Conservation (phyloP, 2,113 vertebrate genomes). For the Oreamnos americanus region DNA sequence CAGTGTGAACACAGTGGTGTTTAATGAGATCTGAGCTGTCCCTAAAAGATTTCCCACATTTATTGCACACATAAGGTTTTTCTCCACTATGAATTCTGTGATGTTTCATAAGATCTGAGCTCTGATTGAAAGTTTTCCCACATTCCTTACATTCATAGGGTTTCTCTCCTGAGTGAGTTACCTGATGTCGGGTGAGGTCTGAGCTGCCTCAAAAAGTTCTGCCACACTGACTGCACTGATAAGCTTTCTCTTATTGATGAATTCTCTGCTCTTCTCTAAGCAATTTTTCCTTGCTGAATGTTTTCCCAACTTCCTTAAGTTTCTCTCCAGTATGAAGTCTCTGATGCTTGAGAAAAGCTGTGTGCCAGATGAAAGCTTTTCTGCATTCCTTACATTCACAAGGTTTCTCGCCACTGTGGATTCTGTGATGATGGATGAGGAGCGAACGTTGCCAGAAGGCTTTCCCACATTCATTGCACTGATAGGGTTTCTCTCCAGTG, state of each 20-base stretch:
- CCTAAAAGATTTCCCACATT: slow-evolving; percentile 37
- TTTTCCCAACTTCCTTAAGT: background rate
- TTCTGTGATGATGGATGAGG: slow-evolving; percentile 11
- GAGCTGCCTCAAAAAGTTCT: slow-evolving; percentile 26
- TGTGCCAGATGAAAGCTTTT: background rate
- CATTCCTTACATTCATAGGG: background rate
- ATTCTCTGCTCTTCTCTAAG: background rate
- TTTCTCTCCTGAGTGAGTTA: background rate
- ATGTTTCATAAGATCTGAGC: background rate
- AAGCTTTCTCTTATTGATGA: background rate
- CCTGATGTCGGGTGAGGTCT: background rate
- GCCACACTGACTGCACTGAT: background rate
- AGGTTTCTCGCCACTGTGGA: slow-evolving; percentile 34
- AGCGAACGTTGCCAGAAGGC: background rate
- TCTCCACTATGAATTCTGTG: slow-evolving; percentile 15
- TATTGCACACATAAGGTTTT: slow-evolving; percentile 29
- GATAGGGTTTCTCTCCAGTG: slow-evolving; percentile 37
- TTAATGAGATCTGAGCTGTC: slow-evolving; percentile 47
- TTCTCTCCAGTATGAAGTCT: background rate
- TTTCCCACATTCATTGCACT: slow-evolving; percentile 47
- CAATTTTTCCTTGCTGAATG: background rate
- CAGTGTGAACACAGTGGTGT: slow-evolving; percentile 13
- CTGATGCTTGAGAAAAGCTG: slow-evolving; percentile 19
- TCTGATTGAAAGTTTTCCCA: slow-evolving; percentile 16
- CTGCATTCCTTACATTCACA: background rate